Percentiles rank a stretch among this genome's conserved stretches.
Evolutionary conservation across 2,113 vertebrate genomes (phyloP).

Genomic region (Lepus americanus): DNA sequence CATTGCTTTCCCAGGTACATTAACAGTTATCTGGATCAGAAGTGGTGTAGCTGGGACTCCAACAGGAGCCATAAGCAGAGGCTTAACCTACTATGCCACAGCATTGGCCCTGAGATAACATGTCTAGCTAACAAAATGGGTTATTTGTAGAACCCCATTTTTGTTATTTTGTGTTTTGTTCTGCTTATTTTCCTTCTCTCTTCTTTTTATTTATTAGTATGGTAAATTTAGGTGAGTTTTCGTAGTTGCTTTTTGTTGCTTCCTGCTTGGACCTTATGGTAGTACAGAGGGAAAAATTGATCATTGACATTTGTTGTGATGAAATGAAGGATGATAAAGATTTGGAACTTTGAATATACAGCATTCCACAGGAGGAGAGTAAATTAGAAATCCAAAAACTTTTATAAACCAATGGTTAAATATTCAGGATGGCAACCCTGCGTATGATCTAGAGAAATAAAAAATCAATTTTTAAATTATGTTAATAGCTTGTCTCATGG

Average conservation of each 20-base stretch:
- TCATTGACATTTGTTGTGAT: constrained; percentile 49
- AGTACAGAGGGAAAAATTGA: neutral
- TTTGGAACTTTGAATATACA: neutral
- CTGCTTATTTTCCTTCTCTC: neutral
- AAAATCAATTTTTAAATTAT: constrained; percentile 30
- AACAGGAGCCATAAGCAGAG: no score
- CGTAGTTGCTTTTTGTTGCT: neutral
- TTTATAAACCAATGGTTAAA: neutral
- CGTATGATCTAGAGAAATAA: neutral
- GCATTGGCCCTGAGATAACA: neutral
- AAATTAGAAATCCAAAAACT: neutral
- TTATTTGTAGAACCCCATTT: neutral
- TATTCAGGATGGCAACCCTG: neutral
- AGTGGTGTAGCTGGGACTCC: no score
- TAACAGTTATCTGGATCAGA: no score
- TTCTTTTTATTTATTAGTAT: neutral
- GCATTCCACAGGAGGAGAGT: neutral
- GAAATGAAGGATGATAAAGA: neutral
- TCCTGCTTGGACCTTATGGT: neutral
- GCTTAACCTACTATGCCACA: no score
- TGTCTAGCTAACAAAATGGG: neutral
- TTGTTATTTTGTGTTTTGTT: neutral
- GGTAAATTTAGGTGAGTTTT: constrained; percentile 16
- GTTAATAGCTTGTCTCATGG: neutral
- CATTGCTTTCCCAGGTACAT: no score